A percentile compares a stretch with the other conserved stretches of the same genome.
These are phyloP conservation scores for Oithona nana DNA, from an alignment of 2,888 invertebrate species.

Conservation along the genomic window DNA sequence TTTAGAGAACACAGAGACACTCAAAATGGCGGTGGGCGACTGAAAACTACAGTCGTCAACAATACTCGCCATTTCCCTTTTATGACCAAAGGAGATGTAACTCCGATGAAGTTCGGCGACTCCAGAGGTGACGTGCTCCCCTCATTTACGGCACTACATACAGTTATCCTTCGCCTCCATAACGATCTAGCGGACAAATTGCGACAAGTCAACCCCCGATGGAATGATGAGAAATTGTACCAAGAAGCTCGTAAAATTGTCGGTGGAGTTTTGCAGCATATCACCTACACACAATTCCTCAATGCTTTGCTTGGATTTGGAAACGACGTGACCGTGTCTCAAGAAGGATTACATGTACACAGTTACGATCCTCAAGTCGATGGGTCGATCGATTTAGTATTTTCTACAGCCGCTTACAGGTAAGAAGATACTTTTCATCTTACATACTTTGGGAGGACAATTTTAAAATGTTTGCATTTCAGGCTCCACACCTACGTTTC, in stretches of 20 bases:
- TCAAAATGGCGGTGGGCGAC: not conserved
- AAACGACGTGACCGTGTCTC: not conserved
- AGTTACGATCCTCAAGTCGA: conserved; percentile 6
- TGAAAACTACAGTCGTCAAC: not conserved
- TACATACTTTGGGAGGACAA: not conserved
- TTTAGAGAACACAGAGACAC: not conserved
- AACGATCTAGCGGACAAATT: conserved; percentile 3
- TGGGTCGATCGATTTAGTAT: not conserved
- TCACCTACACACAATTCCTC: conserved; percentile 5
- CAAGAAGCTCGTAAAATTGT: conserved; percentile 11
- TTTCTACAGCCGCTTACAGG: conserved; percentile 1
- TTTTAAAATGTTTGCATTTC: not conserved
- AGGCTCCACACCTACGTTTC: conserved; percentile 6
- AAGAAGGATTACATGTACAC: not conserved
- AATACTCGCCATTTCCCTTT: not conserved
- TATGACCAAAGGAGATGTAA: not conserved
- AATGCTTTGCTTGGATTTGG: not conserved
- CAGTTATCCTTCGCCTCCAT: conserved; percentile 4
- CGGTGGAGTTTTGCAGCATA: conserved; percentile 4
- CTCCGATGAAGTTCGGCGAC: conserved; percentile 9
- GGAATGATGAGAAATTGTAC: conserved; percentile 12
- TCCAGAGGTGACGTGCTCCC: not conserved
- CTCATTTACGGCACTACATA: conserved; percentile 2
- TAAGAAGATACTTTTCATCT: no score
- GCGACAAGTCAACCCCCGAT: not conserved